Base-by-base conservation (phyloP, 1,140 invertebrate genomes). In the Cotesia glomerata region DNA sequence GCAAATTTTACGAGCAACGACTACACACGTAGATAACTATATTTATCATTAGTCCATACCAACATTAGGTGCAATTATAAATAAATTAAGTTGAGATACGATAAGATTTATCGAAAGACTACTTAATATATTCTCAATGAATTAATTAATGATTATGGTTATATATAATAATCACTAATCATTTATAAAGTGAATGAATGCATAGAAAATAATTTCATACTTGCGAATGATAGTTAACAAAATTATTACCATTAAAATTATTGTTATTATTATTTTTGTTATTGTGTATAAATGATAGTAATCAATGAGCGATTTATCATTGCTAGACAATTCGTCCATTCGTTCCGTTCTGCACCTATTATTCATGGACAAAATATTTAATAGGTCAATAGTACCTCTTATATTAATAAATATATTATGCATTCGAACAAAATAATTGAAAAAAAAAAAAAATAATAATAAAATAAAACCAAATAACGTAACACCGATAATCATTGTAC, bases 141-240 rank as follows among this genome's bases (percentile, higher is more conserved):
- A 45, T 45, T 45, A 45, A 45, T 9, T 45, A 45, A 64, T 45
- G 62, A 45, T 9, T 45, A 45, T 51, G 36, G 62, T 58, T 26
- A 71, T 62, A 71, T 61, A 49, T 49, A 14, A 14, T 45, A 16
- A 65, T 62, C 13, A n/a, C 13, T 62, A 3, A 26, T 26, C 26
- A 65, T 45, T 49, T 4, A 49, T 49, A 36, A 39, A 65, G 39
- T 18, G 32, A 58, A 69, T 16, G 16, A 45, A 52, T 64, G 39
- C 13, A 64, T 52, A 63, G 51, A 58, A 56, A 61, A 63, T 62
- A 67, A 72, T 75, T 75, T 72, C 69, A 72, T 69, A 75, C 74
- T 58, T 67, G 73, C 64, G 61, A 56, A 32, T 73, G 34, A 69
- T 75, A 75, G 65, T 26, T 32, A 69, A 26, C 9, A 65, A 69